These are phyloP conservation scores for Hydropsyche betteni DNA, from an alignment of 2,888 invertebrate species.

Conservation along the genomic window DNA sequence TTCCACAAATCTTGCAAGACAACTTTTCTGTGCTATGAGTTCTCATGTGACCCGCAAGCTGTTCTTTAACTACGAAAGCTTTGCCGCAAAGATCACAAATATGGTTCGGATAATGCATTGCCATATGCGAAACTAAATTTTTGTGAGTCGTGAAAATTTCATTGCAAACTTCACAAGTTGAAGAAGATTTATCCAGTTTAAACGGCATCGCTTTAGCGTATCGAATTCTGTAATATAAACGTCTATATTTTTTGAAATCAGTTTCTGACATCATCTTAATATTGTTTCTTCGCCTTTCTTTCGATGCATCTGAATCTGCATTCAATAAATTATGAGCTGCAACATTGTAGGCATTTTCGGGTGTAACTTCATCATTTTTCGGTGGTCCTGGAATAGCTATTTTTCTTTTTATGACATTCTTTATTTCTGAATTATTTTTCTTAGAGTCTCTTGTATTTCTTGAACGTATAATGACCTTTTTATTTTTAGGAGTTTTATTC, in stretches of 20 bases:
- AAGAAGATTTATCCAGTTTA: constrained; percentile 36
- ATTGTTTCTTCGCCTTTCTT: constrained; percentile 18
- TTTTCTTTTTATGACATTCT: constrained; percentile 11
- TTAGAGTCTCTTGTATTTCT: constrained; percentile 19
- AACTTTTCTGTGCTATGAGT: constrained; percentile 36
- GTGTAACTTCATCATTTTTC: background rate
- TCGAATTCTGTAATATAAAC: constrained; percentile 33
- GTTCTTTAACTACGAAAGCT: constrained; percentile 18
- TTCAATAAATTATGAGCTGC: constrained; percentile 36
- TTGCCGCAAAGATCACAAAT: constrained; percentile 42
- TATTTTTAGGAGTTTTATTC: constrained; percentile 1
- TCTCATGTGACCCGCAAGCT: constrained; percentile 34
- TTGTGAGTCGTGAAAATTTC: constrained; percentile 37
- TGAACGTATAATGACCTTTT: constrained; percentile 28
- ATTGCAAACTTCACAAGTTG: constrained; percentile 35
- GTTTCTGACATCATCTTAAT: constrained; percentile 31
- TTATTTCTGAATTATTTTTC: background rate
- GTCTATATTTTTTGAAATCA: constrained; percentile 33
- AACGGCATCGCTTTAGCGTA: constrained; percentile 40
- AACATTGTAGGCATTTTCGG: constrained; percentile 29
- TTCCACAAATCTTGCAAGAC: constrained; percentile 38
- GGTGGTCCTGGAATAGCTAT: background rate
- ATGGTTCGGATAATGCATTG: constrained; percentile 38
- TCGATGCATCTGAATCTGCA: background rate
- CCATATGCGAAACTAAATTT: constrained; percentile 39